Conservation (phyloP, 1,140 invertebrate species). For the Subanguina moxae region DNA sequence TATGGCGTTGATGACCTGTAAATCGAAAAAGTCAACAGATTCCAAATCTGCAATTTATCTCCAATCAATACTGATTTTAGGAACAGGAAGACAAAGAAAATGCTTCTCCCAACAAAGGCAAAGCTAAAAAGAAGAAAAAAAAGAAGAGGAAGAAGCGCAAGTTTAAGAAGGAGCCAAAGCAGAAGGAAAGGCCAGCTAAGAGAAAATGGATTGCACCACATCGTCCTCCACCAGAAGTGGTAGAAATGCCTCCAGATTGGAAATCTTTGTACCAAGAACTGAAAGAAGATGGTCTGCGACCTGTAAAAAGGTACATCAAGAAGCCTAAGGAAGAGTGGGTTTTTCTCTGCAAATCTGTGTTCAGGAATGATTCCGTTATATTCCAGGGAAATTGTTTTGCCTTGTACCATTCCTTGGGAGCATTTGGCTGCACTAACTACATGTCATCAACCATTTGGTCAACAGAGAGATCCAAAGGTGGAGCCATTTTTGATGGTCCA, state of each 20-base stretch:
- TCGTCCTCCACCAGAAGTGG: slow-evolving; percentile 28
- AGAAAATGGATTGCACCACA: slow-evolving; percentile 21
- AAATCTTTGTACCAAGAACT: slow-evolving; percentile 36
- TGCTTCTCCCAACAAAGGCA: background rate
- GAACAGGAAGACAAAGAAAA: background rate
- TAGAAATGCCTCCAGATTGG: slow-evolving; percentile 38
- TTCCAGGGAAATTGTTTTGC: slow-evolving; percentile 17
- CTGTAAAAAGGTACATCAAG: slow-evolving; percentile 33
- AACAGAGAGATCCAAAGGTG: slow-evolving; percentile 31
- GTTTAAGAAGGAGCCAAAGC: slow-evolving; percentile 6
- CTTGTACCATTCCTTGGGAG: slow-evolving; percentile 44
- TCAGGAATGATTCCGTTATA: background rate
- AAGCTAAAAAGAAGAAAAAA: slow-evolving; percentile 11
- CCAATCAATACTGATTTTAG: too few relatives aligned
- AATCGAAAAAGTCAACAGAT: too few relatives aligned
- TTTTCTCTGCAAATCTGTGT: slow-evolving; percentile 4
- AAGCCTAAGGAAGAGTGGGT: slow-evolving; percentile 30
- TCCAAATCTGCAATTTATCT: too few relatives aligned
- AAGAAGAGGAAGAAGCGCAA: slow-evolving; percentile 23
- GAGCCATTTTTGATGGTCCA: background rate
- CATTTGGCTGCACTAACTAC: slow-evolving; percentile 30
- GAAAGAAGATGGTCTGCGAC: slow-evolving; percentile 27
- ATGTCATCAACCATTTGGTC: slow-evolving; percentile 45
- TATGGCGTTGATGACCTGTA: too few relatives aligned
- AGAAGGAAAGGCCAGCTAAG: slow-evolving; percentile 10